A percentile compares a stretch with the other conserved stretches of the same genome.
These are phyloP conservation scores for Alosa alosa DNA, from an alignment of 2,113 vertebrate genomes.

Conservation along the genomic window DNA sequence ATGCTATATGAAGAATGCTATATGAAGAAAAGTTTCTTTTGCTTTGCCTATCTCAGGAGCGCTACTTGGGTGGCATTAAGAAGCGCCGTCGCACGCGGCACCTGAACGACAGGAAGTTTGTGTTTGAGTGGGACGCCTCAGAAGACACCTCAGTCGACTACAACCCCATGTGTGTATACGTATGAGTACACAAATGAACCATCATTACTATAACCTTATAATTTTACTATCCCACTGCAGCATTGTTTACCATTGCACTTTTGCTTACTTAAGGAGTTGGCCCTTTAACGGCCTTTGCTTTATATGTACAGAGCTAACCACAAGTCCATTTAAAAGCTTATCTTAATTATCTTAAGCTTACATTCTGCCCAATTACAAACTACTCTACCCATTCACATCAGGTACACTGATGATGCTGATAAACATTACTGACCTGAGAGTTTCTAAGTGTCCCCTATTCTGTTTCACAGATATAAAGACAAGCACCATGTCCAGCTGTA, in stretches of 20 bases:
- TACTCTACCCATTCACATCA: not conserved
- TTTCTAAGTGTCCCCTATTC: not conserved
- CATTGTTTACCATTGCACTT: not conserved
- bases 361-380: not conserved
- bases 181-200: not conserved
- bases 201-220: not conserved
- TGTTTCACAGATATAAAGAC: conserved; percentile 84
- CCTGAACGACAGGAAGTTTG: conserved; percentile 96
- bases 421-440: not conserved
- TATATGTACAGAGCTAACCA: not conserved
- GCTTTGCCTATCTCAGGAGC: conserved; percentile 73
- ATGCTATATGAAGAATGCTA: not conserved
- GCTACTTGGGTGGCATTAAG: conserved; percentile 92
- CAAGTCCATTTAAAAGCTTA: not conserved
- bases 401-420: not conserved
- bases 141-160: conserved; percentile 96
- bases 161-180: conserved; percentile 86
- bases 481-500: conserved; percentile 92
- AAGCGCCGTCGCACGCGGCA: conserved; percentile 91
- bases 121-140: conserved; percentile 97
- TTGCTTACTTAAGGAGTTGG: not conserved
- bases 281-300: not conserved
- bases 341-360: not conserved
- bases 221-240: not conserved
- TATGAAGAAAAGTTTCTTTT: not conserved